Base-by-base conservation (phyloP, 23 tunicate species). In the Corella eumyota region DNA sequence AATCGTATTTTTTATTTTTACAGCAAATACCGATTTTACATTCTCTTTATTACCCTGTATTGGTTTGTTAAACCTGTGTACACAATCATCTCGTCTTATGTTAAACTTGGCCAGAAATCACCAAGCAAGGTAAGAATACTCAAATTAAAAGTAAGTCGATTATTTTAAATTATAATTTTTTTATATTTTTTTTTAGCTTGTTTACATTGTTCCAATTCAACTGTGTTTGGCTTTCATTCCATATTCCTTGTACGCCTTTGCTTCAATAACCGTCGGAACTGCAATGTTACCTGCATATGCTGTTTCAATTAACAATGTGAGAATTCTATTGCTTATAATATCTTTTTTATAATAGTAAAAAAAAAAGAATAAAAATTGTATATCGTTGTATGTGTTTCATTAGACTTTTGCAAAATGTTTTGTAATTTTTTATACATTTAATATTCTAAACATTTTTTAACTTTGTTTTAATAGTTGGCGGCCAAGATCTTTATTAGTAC, bases 401-500 rank as follows among this genome's bases (percentile, higher is more conserved):
- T n/a, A 53, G 25, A 53, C 11, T 15, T 15, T 9, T 40, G 15
- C 13, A 40, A 40, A 40, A 19, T 9, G 23, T 60, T 60, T 25
- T 9, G 7, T 60, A 7, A 60, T n/a, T n/a, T n/a, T n/a, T n/a
- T n/a, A n/a, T n/a, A n/a, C n/a, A n/a, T n/a, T n/a, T n/a, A n/a
- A n/a, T n/a, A n/a, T n/a, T n/a, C n/a, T n/a, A n/a, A n/a, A 25
- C 25, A 25, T 23, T 19, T 29, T 27, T 17, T 13, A 62, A 30
- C 27, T 35, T 27, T 26, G 6, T 30, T 34, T 49, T 13, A 51
- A 1, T 49, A 86, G 95, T 24, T 86, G 19, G 55, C 55, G 7
- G 95, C 95, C 30, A 86, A 86, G 51, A 44, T 86, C 63, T 80
- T 71, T 56, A 64, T 86, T 45, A 75, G 77, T 1, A 57, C 74